Evolutionary conservation across 2,888 invertebrate genomes (phyloP).

Genomic region (Lithophane ornitopus): DNA sequence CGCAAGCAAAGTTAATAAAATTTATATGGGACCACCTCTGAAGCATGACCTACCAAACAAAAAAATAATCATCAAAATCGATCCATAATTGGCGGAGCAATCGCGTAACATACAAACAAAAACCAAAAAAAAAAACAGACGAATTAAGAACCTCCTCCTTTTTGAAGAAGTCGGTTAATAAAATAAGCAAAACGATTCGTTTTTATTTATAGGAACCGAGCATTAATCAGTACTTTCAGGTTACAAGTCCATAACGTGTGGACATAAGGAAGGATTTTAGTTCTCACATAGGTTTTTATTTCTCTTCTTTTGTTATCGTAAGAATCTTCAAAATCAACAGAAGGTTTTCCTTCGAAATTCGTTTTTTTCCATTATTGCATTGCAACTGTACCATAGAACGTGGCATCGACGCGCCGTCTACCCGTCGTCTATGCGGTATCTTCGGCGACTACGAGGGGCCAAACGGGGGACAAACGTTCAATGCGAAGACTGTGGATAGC

Average conservation of each 20-base stretch:
- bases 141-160: no score
- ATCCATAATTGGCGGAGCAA: no score
- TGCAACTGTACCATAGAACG: not conserved
- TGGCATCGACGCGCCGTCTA: not conserved
- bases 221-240: not conserved
- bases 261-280: not conserved
- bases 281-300: not conserved
- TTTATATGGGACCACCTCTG: no score
- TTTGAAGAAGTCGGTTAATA: no score
- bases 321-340: not conserved
- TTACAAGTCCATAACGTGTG: not conserved
- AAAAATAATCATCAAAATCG: no score
- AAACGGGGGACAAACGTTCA: not conserved
- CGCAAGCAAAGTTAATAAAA: no score
- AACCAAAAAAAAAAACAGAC: no score
- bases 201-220: no score
- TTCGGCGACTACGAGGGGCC: not conserved
- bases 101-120: no score
- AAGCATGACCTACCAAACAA: no score
- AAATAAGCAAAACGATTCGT: no score
- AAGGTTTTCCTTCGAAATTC: not conserved
- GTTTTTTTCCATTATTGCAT: not conserved
- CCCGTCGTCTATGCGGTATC: no score
- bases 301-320: not conserved
- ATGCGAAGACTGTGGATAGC: not conserved